phyloP scores from a whole-genome alignment of 2,888 invertebrate genomes.

The Andrena haemorrhoa region DNA sequence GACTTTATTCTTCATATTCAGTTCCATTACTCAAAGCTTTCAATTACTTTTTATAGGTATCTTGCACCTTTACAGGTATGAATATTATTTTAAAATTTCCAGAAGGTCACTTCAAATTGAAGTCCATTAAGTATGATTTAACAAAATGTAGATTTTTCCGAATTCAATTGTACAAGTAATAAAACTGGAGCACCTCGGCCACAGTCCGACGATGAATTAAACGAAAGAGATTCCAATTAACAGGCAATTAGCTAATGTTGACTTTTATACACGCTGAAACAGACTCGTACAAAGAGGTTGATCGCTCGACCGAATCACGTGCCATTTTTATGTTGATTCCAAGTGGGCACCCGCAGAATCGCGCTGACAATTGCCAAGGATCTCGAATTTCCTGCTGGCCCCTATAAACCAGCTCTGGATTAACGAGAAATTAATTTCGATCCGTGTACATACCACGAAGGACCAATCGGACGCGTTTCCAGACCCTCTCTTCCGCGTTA shows the following conservation, averaged over 20 bases:
- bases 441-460: neutral
- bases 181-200: neutral
- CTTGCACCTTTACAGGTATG: too few relatives aligned
- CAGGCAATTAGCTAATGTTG: conserved; percentile 5
- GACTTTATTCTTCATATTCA: too few relatives aligned
- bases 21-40: too few relatives aligned
- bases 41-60: too few relatives aligned
- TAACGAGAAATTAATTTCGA: conserved; percentile 53
- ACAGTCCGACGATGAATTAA: neutral
- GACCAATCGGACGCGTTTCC: conserved; percentile 30
- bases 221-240: neutral
- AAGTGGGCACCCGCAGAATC: conserved; percentile 64
- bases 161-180: neutral
- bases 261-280: neutral
- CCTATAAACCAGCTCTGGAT: conserved; percentile 38
- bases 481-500: conserved; percentile 38
- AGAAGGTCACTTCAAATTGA: too few relatives aligned
- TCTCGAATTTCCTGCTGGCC: conserved; percentile 52
- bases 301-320: conserved; percentile 30
- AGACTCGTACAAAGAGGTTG: neutral
- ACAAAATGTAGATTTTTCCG: too few relatives aligned
- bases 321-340: conserved; percentile 34
- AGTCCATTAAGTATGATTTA: too few relatives aligned
- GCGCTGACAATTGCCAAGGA: conserved; percentile 37
- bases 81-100: too few relatives aligned